phyloP scores from a whole-genome alignment of 23 tunicate genomes.

The Botrylloides violaceus region DNA sequence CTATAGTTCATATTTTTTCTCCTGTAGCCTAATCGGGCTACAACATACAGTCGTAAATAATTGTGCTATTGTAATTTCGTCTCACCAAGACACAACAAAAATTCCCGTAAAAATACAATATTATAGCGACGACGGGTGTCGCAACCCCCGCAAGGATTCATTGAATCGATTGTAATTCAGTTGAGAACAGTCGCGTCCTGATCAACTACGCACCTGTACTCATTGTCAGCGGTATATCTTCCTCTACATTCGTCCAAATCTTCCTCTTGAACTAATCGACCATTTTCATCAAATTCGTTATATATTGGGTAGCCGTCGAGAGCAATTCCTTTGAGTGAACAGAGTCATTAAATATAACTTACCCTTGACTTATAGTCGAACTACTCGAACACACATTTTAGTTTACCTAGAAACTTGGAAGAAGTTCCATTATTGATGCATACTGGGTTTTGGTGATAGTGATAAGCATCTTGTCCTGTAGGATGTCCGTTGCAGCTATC shows the following conservation, averaged over 20 bases:
- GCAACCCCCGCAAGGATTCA: too few relatives aligned
- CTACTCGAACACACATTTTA: too few relatives aligned
- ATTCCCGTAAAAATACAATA: too few relatives aligned
- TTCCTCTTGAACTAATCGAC: background rate
- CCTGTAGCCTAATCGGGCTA: too few relatives aligned
- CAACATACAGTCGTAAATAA: too few relatives aligned
- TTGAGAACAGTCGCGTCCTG: background rate
- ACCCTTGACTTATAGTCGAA: too few relatives aligned
- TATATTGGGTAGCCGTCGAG: slow-evolving; percentile 49
- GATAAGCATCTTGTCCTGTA: slow-evolving; percentile 4
- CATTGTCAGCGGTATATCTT: slow-evolving; percentile 6
- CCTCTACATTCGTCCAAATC: slow-evolving; percentile 46
- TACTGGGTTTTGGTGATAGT: slow-evolving; percentile 26
- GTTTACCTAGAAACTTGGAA: background rate
- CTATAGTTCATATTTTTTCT: too few relatives aligned
- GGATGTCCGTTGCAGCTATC: slow-evolving; percentile 49
- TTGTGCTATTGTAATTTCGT: too few relatives aligned
- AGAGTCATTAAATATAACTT: too few relatives aligned
- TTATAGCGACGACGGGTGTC: too few relatives aligned
- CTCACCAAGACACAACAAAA: too few relatives aligned
- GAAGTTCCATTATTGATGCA: slow-evolving; percentile 6
- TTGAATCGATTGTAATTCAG: too few relatives aligned
- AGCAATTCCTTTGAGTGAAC: slow-evolving; percentile 35
- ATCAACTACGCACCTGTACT: slow-evolving; percentile 28
- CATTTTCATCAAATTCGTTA: slow-evolving; percentile 29